phyloP scores from a whole-genome alignment of 2,888 invertebrate genomes.

The Diarsia dahlii region DNA sequence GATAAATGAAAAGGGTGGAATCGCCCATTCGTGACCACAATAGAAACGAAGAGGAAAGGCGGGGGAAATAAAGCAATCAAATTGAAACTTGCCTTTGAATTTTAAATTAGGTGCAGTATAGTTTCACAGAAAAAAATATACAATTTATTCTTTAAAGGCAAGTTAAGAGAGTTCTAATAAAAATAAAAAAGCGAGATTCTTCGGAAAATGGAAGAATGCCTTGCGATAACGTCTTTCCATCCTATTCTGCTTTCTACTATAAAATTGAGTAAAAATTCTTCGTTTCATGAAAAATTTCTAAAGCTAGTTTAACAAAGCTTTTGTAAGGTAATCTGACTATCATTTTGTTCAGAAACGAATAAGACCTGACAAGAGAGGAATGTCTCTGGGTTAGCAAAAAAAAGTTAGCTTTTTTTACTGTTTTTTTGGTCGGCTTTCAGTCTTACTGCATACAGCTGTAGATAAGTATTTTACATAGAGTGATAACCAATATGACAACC shows the following conservation, averaged over 20 bases:
- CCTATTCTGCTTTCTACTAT: constrained; percentile 12
- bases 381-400: too few relatives aligned
- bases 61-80: constrained; percentile 23
- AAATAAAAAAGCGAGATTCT: constrained; percentile 12
- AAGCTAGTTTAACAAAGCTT: constrained; percentile 18
- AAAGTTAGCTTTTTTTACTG: constrained; percentile 1
- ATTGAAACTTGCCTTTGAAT: constrained; percentile 17
- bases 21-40: constrained; percentile 44
- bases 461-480: too few relatives aligned
- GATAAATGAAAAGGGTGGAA: constrained; percentile 51
- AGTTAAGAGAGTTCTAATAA: background rate
- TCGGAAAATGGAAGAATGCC: background rate
- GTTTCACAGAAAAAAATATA: background rate
- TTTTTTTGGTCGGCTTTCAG: too few relatives aligned
- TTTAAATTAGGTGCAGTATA: background rate
- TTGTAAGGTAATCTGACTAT: constrained; percentile 21
- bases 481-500: too few relatives aligned
- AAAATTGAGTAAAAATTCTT: constrained; percentile 26
- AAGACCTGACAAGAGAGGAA: background rate
- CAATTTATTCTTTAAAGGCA: background rate
- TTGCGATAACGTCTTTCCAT: background rate
- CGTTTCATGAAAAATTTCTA: constrained; percentile 3
- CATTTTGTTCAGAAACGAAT: background rate
- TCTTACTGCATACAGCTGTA: too few relatives aligned
- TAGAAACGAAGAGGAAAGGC: constrained; percentile 27